Base-by-base conservation (phyloP, 2,113 vertebrate genomes). In the Recurvirostra avosetta region DNA sequence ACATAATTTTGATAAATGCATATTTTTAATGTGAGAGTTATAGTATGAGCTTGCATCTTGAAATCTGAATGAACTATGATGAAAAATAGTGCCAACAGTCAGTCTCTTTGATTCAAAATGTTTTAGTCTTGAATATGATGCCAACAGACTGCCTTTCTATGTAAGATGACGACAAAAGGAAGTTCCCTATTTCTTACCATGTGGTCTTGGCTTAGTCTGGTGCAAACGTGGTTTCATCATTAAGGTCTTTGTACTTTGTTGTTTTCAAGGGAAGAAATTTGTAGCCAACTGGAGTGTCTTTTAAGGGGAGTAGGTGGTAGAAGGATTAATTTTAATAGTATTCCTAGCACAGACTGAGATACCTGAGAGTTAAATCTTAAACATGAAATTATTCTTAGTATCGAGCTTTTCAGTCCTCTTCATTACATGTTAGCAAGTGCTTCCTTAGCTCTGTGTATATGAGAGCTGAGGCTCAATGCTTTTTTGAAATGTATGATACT, bases 381-480 rank as follows among this genome's bases (percentile, higher is more conserved):
- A 59, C 9, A 50, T 76, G 68, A 62, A 74, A 19, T 76, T 77
- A 53, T 43, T 88, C 26, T 32, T 61, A 36, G 38, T 71, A 21
- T 4, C 1, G 0, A 76, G 25, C 36, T 83, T 86, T 93, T 78
- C 10, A 47, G 34, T 87, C 11, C 25, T 71, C 47, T 70, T 79
- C 11, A 11, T 38, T 73, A 19, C 5, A 13, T 7, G 6, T 40
- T 77, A 41, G 30, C 34, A 41, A 25, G 22, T 71, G 17, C 79
- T 80, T 30, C 2, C 13, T 47, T 88, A 67, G 26, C 52, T 93
- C 12, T 56, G 2, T 2, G 0, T 5, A 0, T 26, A 11, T 38
- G 47, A 50, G 47, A 43, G 12, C 26, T 43, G 47, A 77, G 21
- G 23, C 25, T 53, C 75, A 41, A 63, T 72, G 18, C 4, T 40